A percentile compares a stretch with the other conserved stretches of the same genome.
These are phyloP conservation scores for Lycodopsis pacificus DNA, from an alignment of 2,797 vertebrate genomes.

Conservation along the genomic window DNA sequence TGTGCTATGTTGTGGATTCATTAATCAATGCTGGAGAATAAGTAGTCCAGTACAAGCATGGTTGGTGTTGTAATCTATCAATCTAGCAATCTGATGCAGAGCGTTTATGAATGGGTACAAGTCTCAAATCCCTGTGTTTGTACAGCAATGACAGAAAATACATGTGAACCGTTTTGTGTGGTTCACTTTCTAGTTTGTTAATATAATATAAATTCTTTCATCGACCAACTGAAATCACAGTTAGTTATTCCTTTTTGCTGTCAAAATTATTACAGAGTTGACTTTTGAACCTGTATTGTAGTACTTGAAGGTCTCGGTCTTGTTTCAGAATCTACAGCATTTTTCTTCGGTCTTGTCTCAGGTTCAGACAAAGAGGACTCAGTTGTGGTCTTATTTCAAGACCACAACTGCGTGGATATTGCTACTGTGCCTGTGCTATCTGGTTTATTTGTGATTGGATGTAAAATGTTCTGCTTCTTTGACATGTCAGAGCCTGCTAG, in stretches of 20 bases:
- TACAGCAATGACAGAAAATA: conserved; percentile 23
- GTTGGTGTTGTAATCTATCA: conserved; percentile 48
- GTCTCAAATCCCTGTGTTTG: conserved; percentile 9
- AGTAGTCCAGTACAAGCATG: conserved; percentile 33
- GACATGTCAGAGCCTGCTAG: too few species aligned
- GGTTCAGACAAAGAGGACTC: not conserved
- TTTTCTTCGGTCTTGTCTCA: too few species aligned
- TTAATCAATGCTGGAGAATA: conserved; percentile 52
- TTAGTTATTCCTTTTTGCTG: not conserved
- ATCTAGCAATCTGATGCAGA: conserved; percentile 36
- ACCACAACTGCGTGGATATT: not conserved
- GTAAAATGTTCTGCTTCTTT: too few species aligned
- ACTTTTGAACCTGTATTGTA: too few species aligned
- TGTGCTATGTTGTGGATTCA: conserved; percentile 50
- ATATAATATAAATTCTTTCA: not conserved
- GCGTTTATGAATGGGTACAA: conserved; percentile 15
- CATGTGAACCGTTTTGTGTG: not conserved
- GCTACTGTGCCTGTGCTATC: not conserved
- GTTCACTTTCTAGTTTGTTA: not conserved
- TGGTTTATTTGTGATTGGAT: too few species aligned
- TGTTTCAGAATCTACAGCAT: too few species aligned
- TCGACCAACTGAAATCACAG: not conserved
- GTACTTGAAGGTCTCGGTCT: too few species aligned
- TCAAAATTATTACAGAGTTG: not conserved
- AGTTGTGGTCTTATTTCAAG: too few species aligned